Base-by-base conservation (phyloP, 2,888 invertebrate genomes). In the Dichetophora obliterata region DNA sequence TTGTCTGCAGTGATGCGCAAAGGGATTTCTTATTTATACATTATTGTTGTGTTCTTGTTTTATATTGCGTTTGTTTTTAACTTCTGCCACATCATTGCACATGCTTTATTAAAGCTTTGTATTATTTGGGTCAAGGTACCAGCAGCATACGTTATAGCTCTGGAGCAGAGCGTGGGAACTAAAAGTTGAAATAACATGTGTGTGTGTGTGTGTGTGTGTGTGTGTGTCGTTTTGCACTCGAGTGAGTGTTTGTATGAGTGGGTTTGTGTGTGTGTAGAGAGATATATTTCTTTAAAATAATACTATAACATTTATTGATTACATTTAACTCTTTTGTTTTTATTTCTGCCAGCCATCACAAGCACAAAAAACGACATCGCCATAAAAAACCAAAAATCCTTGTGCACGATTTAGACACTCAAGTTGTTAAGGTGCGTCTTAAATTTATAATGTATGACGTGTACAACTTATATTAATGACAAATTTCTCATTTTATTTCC, bases 371-470 rank as follows among this genome's bases (percentile, higher is more conserved):
- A 77, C 86, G 88, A 65, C 89, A 88, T 85, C 87, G 88, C 70
- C 88, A 89, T 85, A 89, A 89, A 88, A 89, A 89, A 86, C 86
- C 88, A 84, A 90, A 89, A 84, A 88, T 90, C 75, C 82, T 90
- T 57, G 87, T 90, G 75, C 90, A 90, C 78, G 90, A 90, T 82
- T 85, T 90, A 84, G 90, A 90, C 81, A 87, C 88, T 59, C 88
- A 88, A 84, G 88, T 87, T 82, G 88, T 90, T 77, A 90, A 90
- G 88, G 89, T 88, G 80, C 76, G 78, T 69, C 3, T 5, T 4
- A 31, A 31, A 31, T 31, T 31, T 31, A 4, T 31, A 31, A 31
- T 5, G 5, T 5, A 31, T 5, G 5, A 3, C n/a, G n/a, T n/a
- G n/a, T n/a, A n/a, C n/a, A n/a, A n/a, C n/a, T n/a, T n/a, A n/a